Percentiles rank a stretch among this genome's conserved stretches.
These are phyloP conservation scores for Leucoraja ocellata DNA, from an alignment of 2,797 vertebrate genomes.

Conservation along the genomic window DNA sequence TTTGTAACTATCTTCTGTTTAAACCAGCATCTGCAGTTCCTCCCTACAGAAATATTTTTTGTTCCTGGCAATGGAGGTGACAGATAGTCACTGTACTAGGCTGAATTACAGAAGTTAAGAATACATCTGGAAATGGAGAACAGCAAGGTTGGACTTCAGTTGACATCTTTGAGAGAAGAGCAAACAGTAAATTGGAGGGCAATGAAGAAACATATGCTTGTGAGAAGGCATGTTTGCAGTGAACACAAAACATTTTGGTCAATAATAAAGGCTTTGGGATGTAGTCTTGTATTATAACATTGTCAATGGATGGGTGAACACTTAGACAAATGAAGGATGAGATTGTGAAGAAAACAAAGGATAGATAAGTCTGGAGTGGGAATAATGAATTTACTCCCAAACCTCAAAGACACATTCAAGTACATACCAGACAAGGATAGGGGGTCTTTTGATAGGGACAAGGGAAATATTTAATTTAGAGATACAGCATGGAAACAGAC, in stretches of 20 bases:
- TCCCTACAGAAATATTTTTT: background rate
- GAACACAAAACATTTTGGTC: background rate
- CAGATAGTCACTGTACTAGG: background rate
- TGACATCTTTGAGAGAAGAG: background rate
- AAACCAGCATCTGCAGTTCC: no score
- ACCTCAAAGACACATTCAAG: background rate
- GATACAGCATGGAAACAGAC: no score
- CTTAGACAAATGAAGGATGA: background rate
- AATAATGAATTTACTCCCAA: background rate
- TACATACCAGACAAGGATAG: background rate
- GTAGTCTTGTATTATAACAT: background rate
- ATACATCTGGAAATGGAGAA: background rate
- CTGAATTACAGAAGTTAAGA: background rate
- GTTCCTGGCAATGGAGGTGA: background rate
- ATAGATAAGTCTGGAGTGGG: background rate
- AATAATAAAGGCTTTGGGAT: background rate
- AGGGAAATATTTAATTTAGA: no score
- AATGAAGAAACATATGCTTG: no score
- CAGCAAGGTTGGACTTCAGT: background rate
- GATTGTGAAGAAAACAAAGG: background rate
- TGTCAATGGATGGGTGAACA: background rate
- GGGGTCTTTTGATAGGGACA: no score
- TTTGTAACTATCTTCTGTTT: no score
- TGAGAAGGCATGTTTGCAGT: background rate
- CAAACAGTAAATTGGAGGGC: background rate